These are phyloP conservation scores for Cepaea nemoralis DNA, from an alignment of 1,140 invertebrate species.

Conservation along the genomic window DNA sequence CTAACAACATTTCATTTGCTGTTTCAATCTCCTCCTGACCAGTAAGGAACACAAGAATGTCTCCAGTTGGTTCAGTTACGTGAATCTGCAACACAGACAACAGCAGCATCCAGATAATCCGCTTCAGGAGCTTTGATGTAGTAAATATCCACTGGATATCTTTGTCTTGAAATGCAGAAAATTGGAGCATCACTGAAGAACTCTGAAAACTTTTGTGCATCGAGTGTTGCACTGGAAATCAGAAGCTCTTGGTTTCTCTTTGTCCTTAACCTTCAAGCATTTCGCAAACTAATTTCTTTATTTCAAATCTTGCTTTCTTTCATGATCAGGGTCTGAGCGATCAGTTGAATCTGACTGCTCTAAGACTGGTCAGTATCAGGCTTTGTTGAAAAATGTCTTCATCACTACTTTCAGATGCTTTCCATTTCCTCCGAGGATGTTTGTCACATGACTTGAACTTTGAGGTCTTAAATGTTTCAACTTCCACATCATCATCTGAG, in stretches of 20 bases:
- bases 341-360: slow-evolving; percentile 1
- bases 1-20: slow-evolving; percentile 91
- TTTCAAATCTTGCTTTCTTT: slow-evolving; percentile 84
- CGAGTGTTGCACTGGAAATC: slow-evolving; percentile 97
- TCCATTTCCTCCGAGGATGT: slow-evolving; percentile 24
- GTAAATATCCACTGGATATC: slow-evolving; percentile 93
- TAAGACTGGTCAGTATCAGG: background rate
- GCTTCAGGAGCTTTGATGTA: slow-evolving; percentile 99
- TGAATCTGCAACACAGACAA: slow-evolving; percentile 98
- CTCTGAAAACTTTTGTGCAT: slow-evolving; percentile 97
- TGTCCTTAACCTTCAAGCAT: slow-evolving; percentile 90
- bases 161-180: slow-evolving; percentile 91
- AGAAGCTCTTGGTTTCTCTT: slow-evolving; percentile 90
- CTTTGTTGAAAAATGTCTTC: background rate
- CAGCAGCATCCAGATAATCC: slow-evolving; percentile 97
- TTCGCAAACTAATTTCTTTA: slow-evolving; percentile 95
- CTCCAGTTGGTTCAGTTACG: slow-evolving; percentile 88
- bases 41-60: slow-evolving; percentile 96
- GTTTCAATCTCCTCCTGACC: slow-evolving; percentile 96
- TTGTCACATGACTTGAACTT: background rate
- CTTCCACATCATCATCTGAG: slow-evolving; percentile 52
- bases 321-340: slow-evolving; percentile 72
- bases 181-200: slow-evolving; percentile 99
- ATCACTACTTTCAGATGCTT: slow-evolving; percentile 24
- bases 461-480: background rate